These are phyloP conservation scores for Hypotaenidia okinawae DNA, from an alignment of 2,797 vertebrate genomes.

Conservation along the genomic window DNA sequence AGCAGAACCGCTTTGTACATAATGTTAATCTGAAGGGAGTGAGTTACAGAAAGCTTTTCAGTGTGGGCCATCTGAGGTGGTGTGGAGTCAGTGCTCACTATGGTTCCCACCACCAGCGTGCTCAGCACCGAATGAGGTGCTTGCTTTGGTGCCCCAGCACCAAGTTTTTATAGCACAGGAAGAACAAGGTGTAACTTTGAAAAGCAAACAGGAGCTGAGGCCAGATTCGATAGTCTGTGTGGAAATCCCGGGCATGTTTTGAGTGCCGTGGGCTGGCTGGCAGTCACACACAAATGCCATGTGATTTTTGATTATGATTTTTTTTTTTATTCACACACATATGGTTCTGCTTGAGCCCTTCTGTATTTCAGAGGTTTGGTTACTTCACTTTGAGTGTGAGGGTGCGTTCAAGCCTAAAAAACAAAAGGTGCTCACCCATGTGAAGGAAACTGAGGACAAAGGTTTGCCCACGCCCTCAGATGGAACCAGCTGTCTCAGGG, in stretches of 20 bases:
- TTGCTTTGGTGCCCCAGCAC: not conserved
- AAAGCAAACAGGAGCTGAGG: not conserved
- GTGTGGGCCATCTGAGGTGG: not conserved
- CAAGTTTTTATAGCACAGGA: not conserved
- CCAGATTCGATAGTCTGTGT: not conserved
- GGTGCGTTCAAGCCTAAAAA: not conserved
- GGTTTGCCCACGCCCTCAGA: not conserved
- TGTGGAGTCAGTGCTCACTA: rapidly evolving
- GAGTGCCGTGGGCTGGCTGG: not conserved
- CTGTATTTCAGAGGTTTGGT: not conserved
- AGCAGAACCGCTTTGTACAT: not conserved
- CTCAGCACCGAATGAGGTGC: not conserved
- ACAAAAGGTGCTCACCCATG: not conserved
- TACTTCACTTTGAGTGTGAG: not conserved
- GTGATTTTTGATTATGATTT: not conserved
- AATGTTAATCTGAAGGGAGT: not conserved
- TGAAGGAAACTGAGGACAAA: constrained; percentile 19
- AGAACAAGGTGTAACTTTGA: not conserved
- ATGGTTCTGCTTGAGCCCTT: not conserved
- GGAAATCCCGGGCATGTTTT: not conserved
- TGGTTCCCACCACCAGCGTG: rapidly evolving
- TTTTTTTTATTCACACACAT: not conserved
- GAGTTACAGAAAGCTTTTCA: not conserved
- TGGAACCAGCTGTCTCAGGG: not conserved
- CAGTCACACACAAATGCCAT: not conserved